Base-by-base conservation (phyloP, 2,113 vertebrate species). In the Elephantulus edwardii region DNA sequence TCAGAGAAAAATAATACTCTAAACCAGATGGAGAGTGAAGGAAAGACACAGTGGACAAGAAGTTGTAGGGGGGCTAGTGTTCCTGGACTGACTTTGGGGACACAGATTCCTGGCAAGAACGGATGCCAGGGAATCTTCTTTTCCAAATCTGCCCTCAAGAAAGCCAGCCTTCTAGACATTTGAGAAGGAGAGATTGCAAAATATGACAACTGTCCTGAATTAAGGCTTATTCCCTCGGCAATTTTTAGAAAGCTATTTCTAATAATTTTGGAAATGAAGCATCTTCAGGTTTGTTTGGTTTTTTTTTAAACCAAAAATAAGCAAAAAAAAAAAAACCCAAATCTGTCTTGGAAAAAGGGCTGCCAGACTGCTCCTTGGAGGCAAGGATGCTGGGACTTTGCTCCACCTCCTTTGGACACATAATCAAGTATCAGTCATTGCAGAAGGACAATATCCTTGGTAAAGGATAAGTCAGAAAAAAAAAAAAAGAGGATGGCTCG, bases 21-120 rank as follows among this genome's bases (percentile, higher is more conserved):
- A 68, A 33, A 38, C 35, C 3, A 20, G 35, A 68, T 35, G 35
- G 64, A 0, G 17, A n/a, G 13, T 68, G 24, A 42, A 22, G 8
- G 70, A 26, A 13, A 50, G 35, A 12, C 20, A 30, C 77, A 40
- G 68, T 4, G 24, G 3, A 2, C 38, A 10, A 16, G 72, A 11
- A 19, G 8, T 3, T 0, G 0, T 3, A 0, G 16, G n/a, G 10
- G 6, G 4, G 13, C 40, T 0, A 3, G 50, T 10, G 8, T 11
- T 6, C 66, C 16, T 0, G 20, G 38, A n/a, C 0, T 1, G 26
- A 22, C 9, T 30, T 35, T 0, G 3, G 40, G 14, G 11, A 24
- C 3, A 48, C 40, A 9, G 46, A 35, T 0, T 0, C 56, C 5
- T 42, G 12, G 66, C 2, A 1, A 35, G 30, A 48, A 19, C 33